These are phyloP conservation scores for Amazonetta brasiliensis DNA, from an alignment of 2,797 vertebrate species.

Conservation along the genomic window DNA sequence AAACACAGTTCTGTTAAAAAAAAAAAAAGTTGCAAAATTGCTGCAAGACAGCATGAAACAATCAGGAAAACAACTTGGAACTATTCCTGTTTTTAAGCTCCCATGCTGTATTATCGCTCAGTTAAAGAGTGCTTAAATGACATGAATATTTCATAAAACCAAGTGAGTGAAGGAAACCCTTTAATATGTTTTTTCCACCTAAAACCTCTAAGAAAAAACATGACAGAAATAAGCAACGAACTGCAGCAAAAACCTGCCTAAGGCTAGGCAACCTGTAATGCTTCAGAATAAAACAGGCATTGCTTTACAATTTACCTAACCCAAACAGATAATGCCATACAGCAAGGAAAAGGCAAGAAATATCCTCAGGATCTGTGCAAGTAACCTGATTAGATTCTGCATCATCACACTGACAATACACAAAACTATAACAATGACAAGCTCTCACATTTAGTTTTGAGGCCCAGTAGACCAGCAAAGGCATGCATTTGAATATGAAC, in stretches of 20 bases:
- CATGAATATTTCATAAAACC: constrained; percentile 2
- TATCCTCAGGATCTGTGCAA: not conserved
- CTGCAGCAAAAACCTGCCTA: constrained; percentile 25
- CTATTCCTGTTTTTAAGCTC: not conserved
- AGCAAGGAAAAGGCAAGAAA: constrained; percentile 34
- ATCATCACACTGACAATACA: not conserved
- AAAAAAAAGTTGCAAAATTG: not conserved
- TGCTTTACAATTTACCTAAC: constrained; percentile 36
- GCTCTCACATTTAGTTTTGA: not conserved
- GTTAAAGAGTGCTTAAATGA: constrained; percentile 17
- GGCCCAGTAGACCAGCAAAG: not conserved
- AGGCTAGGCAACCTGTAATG: constrained; percentile 17
- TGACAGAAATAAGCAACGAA: not conserved
- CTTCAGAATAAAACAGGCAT: constrained; percentile 24
- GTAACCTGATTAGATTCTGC: not conserved
- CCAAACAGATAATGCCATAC: constrained; percentile 21
- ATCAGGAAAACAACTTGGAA: not conserved
- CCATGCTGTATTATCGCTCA: not conserved
- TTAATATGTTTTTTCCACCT: not conserved
- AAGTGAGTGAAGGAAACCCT: not conserved
- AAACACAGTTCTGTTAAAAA: not conserved
- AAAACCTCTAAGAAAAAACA: not conserved
- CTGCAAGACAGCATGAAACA: not conserved
- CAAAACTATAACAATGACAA: not conserved
- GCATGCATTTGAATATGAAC: not conserved